Evolutionary conservation across 2,888 invertebrate species (phyloP), one percentile per base, ranked within the genome.

Genomic region (Amiota communis): DNA sequence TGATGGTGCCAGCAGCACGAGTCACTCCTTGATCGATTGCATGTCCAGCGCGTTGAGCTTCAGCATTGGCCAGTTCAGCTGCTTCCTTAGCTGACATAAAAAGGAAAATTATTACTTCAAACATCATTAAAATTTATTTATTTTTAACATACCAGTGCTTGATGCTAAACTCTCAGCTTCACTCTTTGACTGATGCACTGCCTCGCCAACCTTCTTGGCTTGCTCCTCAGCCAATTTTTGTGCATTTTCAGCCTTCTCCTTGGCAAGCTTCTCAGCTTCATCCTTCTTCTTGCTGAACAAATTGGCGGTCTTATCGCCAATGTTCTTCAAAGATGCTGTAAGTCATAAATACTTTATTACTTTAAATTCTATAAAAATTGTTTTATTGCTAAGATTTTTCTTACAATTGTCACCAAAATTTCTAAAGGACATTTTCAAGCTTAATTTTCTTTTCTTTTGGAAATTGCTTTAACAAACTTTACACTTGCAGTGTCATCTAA

Each of bases 271-370:
- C 77, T 92, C 92, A 0, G 91, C 93, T 84, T 94, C 94, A 86
- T 93, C 93, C 92, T 94, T 94, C 91, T 94, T 94, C 80, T 91
- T 92, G 73, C 93, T 92, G 89, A 94, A 93, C 78, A 94, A 91
- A 71, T 92, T 93, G 76, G 93, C 93, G 23, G 94, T 93, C 90
- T 94, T 93, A 88, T 93, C 93, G 75, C 94, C 94, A 86, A 94
- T 91, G 90, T 91, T 94, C 90, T 93, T 93, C 89, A 94, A 91
- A 77, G 94, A 94, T 79, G 93, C 93, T 94, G 89, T 71, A 87
- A 85, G 49, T 20, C 51, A 13, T 0, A 51, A 53, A 36, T 36
- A 6, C 36, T 6, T 36, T 36, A 36, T 36, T 36, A 36, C 2
- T 36, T 36, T 36, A 6, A 36, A 6, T 36, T 36, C 36, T 6